Base-by-base conservation (phyloP, 2,888 invertebrate genomes). In the Carcina quercana region DNA sequence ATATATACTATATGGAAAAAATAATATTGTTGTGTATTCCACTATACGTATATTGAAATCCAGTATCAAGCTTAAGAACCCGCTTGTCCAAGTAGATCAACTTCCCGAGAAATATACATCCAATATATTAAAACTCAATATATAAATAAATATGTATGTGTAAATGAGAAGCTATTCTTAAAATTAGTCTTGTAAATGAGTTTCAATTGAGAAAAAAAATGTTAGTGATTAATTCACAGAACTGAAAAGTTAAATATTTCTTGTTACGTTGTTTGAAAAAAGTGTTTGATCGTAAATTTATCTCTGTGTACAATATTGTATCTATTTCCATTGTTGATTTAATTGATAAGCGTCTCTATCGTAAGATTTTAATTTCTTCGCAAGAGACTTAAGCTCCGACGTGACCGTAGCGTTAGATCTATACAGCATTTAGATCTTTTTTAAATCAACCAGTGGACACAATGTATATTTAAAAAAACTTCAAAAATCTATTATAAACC, bases 211-310 rank as follows among this genome's bases (percentile, higher is more conserved):
- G 59, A n/a, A n/a, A 11, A 14, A 55, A 61, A 67, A 67, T 68
- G 76, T 82, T 82, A 79, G 84, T 84, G 84, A 83, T 65, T 59
- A 53, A 76, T 75, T 83, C 83, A 85, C 84, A 82, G 84, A 79
- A 84, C 84, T 85, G 85, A 85, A 75, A 72, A 75, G 75, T 72
- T 78, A 60, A 70, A 64, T 64, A 72, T 76, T 76, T 75, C 72
- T 80, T 75, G 80, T 83, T 83, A 76, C 68, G 69, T 79, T 82
- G 68, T 76, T 78, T 73, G 59, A 66, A 64, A 68, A 59, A 59
- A 54, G 59, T 48, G 21, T 64, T 68, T 64, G 65, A 66, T 56
- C 63, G 59, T 74, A 69, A 74, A 68, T 72, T 61, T 68, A 59
- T 52, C 50, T 68, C 50, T 66, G 50, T 72, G 67, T 78, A 74